A percentile compares a stretch with the other conserved stretches of the same genome.
Conservation (phyloP, 2,888 invertebrate species). For the Drosophila yooni region DNA sequence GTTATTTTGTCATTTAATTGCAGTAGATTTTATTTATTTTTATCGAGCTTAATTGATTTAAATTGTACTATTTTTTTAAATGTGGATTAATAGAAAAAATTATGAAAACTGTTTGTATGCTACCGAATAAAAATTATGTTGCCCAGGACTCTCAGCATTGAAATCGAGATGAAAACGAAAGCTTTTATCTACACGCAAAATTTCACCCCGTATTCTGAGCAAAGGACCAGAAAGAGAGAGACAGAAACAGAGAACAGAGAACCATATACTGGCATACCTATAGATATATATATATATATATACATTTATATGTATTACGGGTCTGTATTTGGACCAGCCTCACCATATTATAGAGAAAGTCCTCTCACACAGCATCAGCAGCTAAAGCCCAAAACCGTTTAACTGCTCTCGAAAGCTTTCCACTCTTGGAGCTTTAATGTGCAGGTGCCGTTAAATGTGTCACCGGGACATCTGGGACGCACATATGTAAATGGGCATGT, state of each 20-base stretch:
- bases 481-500: slow-evolving; percentile 3
- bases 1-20: slow-evolving; percentile 27
- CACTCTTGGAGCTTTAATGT: slow-evolving; percentile 41
- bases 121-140: slow-evolving; percentile 79
- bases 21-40: slow-evolving; percentile 28
- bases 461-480: slow-evolving; percentile 68
- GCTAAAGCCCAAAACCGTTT: slow-evolving; percentile 52
- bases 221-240: slow-evolving; percentile 20
- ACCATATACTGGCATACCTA: slow-evolving; percentile 23
- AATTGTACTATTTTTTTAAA: slow-evolving; percentile 51
- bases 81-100: slow-evolving; percentile 63
- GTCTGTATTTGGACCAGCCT: slow-evolving; percentile 20
- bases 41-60: slow-evolving; percentile 44
- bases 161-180: slow-evolving; percentile 75
- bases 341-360: slow-evolving; percentile 21
- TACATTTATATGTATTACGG: slow-evolving; percentile 13
- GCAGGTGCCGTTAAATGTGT: slow-evolving; percentile 70
- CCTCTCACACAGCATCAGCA: slow-evolving; percentile 60
- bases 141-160: slow-evolving; percentile 78
- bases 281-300: slow-evolving; percentile 12
- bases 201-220: slow-evolving; percentile 48
- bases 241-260: slow-evolving; percentile 39
- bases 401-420: slow-evolving; percentile 59
- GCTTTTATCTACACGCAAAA: slow-evolving; percentile 73
- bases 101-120: slow-evolving; percentile 77